Conservation (phyloP, 2,888 invertebrate genomes). For the Dilophus febrilis region DNA sequence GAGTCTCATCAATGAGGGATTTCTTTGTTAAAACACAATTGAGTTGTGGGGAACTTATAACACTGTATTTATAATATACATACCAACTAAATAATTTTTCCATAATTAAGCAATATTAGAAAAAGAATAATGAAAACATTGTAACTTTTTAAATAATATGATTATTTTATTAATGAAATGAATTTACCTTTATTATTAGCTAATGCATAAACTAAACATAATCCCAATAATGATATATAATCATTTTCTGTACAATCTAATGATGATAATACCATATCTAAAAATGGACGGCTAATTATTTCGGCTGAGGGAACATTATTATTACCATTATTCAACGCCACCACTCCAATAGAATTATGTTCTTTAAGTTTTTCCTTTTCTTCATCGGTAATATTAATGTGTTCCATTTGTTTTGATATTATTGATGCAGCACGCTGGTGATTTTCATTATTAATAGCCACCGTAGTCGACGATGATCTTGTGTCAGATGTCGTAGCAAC, state of each 20-base stretch:
- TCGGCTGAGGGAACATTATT: constrained; percentile 8
- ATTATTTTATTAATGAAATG: not conserved
- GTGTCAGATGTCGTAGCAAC: not conserved
- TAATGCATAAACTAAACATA: constrained; percentile 84
- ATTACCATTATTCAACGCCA: too few species aligned
- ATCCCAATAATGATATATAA: constrained; percentile 77
- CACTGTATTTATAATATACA: too few species aligned
- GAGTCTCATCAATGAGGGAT: too few species aligned
- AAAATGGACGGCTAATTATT: constrained; percentile 40
- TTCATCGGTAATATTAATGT: constrained; percentile 77
- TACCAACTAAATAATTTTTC: too few species aligned
- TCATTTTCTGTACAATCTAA: constrained; percentile 86
- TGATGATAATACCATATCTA: constrained; percentile 75
- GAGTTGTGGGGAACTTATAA: too few species aligned
- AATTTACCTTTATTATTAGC: constrained; percentile 79
- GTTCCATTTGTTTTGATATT: too few species aligned
- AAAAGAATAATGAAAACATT: too few species aligned
- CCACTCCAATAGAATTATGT: constrained; percentile 21
- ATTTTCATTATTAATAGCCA: not conserved
- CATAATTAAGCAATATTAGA: too few species aligned
- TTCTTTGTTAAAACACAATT: too few species aligned
- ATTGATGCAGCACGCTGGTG: too few species aligned
- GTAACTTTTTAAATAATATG: not conserved
- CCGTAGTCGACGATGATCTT: constrained; percentile 3
- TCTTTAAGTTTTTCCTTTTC: constrained; percentile 55